These are phyloP conservation scores for Chauna torquata DNA, from an alignment of 2,113 vertebrate species.

Conservation along the genomic window DNA sequence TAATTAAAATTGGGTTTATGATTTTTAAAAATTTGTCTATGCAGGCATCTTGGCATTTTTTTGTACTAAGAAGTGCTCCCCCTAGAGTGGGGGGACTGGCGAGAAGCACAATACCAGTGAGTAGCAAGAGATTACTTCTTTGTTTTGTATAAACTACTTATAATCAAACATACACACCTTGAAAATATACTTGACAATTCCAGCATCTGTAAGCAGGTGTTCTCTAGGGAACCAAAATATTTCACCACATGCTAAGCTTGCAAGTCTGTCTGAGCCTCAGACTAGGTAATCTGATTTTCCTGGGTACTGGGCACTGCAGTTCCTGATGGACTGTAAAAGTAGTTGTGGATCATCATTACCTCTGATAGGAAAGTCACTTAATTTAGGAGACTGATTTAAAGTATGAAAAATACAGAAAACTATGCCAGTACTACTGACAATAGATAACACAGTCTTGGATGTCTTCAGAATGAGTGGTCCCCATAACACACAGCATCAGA, in stretches of 20 bases:
- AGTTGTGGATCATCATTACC: background rate
- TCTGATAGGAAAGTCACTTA: background rate
- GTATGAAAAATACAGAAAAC: background rate
- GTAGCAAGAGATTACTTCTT: background rate
- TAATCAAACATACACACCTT: background rate
- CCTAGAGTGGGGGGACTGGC: background rate
- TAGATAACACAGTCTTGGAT: background rate
- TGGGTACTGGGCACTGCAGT: background rate
- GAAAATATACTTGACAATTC: background rate
- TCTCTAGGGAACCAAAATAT: background rate
- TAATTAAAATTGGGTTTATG: background rate
- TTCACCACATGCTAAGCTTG: background rate
- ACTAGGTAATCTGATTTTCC: background rate
- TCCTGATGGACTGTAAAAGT: accelerated
- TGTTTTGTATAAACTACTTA: background rate
- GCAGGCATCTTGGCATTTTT: background rate
- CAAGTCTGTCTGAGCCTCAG: background rate
- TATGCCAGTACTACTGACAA: background rate
- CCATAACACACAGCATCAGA: background rate
- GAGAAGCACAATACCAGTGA: background rate
- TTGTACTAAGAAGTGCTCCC: background rate
- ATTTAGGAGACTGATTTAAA: background rate
- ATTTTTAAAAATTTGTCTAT: background rate
- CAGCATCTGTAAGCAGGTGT: background rate
- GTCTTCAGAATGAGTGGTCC: background rate